These are phyloP conservation scores for Nasonovia ribisnigri DNA, from an alignment of 2,888 invertebrate species.

Conservation along the genomic window DNA sequence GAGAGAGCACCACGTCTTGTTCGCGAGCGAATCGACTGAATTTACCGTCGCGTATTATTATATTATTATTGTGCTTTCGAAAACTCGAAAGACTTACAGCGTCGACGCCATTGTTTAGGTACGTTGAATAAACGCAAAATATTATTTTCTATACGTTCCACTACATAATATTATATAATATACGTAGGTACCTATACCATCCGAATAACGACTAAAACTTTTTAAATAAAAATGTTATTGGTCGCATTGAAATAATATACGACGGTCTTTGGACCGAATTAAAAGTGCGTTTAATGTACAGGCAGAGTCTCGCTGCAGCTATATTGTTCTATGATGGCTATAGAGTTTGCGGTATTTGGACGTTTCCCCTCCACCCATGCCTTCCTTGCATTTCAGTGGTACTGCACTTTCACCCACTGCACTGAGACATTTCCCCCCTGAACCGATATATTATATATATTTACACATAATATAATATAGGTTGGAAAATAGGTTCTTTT, in stretches of 20 bases:
- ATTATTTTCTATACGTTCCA: background rate
- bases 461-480: no score
- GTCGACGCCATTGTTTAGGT: background rate
- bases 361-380: no score
- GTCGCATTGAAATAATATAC: background rate
- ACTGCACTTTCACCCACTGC: no score
- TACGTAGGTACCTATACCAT: background rate
- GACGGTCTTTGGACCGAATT: background rate
- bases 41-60: background rate
- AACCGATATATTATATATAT: no score
- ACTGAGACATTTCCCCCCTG: no score
- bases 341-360: no score
- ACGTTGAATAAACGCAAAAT: background rate
- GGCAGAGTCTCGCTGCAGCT: background rate
- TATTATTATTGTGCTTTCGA: background rate
- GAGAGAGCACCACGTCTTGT: background rate
- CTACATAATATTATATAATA: background rate
- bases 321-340: no score
- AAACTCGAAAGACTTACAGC: background rate
- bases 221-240: background rate
- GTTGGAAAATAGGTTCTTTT: no score
- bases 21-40: background rate
- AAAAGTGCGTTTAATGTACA: background rate
- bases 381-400: no score
- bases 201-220: background rate